These are phyloP conservation scores for Lissocephala sabroskyi DNA, from an alignment of 2,888 invertebrate species.

Conservation along the genomic window DNA sequence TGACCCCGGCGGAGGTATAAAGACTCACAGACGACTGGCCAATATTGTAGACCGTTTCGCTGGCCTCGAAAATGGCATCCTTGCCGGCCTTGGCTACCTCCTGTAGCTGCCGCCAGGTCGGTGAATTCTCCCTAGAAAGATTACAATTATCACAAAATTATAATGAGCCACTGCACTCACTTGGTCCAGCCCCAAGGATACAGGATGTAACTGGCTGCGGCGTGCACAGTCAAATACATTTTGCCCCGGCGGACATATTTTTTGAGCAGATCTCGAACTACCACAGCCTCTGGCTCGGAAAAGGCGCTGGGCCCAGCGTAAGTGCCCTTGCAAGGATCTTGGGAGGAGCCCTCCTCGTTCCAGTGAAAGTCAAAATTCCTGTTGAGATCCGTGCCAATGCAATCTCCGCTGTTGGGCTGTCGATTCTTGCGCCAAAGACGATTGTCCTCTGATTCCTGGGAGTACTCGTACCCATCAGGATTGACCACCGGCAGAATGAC, in stretches of 20 bases:
- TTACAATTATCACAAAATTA: no score
- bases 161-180: slow-evolving; percentile 35
- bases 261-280: slow-evolving; percentile 74
- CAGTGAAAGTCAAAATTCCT: slow-evolving; percentile 78
- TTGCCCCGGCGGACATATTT: slow-evolving; percentile 71
- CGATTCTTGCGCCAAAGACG: slow-evolving; percentile 76
- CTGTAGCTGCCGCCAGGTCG: slow-evolving; percentile 69
- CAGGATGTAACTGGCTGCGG: slow-evolving; percentile 51
- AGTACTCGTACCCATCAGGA: slow-evolving; percentile 81
- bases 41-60: slow-evolving; percentile 62
- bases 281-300: slow-evolving; percentile 77
- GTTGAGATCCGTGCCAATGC: slow-evolving; percentile 77
- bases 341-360: slow-evolving; percentile 68
- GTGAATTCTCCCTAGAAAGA: no score
- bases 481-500: slow-evolving; percentile 79
- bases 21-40: slow-evolving; percentile 63
- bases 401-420: slow-evolving; percentile 47
- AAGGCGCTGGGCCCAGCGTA: slow-evolving; percentile 76
- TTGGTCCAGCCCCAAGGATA: slow-evolving; percentile 61
- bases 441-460: slow-evolving; percentile 68
- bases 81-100: slow-evolving; percentile 61
- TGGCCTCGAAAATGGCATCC: slow-evolving; percentile 63
- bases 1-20: slow-evolving; percentile 75
- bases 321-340: slow-evolving; percentile 73
- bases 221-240: slow-evolving; percentile 67